Base-by-base conservation (phyloP, 2,888 invertebrate species). In the Congeria kusceri region DNA sequence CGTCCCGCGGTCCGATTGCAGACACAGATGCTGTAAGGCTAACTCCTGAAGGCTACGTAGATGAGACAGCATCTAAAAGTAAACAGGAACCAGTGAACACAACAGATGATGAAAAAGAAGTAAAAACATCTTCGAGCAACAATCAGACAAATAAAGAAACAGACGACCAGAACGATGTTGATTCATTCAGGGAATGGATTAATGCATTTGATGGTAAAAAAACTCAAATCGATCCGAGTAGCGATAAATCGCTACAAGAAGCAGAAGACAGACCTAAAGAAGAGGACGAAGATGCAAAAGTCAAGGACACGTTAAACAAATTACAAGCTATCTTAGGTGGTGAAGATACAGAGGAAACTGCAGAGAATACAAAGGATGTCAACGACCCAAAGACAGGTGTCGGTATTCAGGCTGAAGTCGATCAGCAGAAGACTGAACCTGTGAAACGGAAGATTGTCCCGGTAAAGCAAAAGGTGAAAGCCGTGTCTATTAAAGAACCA, bases 21-120 rank as follows among this genome's bases (percentile, higher is more conserved):
- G 64, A 25, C 11, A 53, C 56, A n/a, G 71, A 57, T n/a, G 62
- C 62, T 29, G 58, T 71, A 11, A 53, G 71, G 20, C 64, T 63
- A 0, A 63, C 71, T 9, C 71, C 71, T 1, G 71, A 71, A 39
- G 71, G 71, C 7, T 56, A 63, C 49, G 63, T 29, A 56, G 64
- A 56, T 9, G 53, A 53, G 25, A 20, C 53, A 20, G 53, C 20
- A 53, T 23, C 53, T 23, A 53, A 53, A 53, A 25, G 23, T 53
- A 53, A 53, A 23, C 20, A 15, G 25, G 20, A 53, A 46, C n/a
- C 44, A 32, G 56, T 29, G 1, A 56, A 57, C 18, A 56, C 53
- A 46, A 23, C 44, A 28, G 46, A 39, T 56, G 27, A 23, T 20
- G 46, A 62, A 62, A 62, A 7, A 25, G 39, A 62, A 23, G 23